A percentile compares a stretch with the other conserved stretches of the same genome.
phyloP scores from a whole-genome alignment of 2,888 invertebrate genomes.

The Punctoribates punctum region DNA sequence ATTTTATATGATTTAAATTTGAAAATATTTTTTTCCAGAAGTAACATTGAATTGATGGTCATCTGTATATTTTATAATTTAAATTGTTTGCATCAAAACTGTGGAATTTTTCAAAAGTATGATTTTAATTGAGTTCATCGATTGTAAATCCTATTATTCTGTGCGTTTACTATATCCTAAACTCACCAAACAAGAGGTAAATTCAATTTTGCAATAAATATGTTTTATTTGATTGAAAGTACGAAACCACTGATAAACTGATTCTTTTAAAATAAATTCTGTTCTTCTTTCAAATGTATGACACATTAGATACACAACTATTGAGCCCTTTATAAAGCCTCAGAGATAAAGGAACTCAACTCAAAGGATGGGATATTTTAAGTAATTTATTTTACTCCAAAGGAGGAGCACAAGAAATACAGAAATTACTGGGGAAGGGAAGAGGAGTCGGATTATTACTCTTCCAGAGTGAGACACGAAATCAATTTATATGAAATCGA shows the following conservation, averaged over 20 bases:
- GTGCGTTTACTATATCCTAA: neutral
- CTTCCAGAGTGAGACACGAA: neutral
- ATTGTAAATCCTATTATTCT: neutral
- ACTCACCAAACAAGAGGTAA: conserved; percentile 16
- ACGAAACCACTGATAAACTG: too few relatives aligned
- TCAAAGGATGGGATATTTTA: neutral
- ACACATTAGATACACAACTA: conserved; percentile 2
- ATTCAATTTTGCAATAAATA: conserved; percentile 23
- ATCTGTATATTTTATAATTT: too few relatives aligned
- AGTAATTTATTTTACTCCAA: conserved; percentile 3
- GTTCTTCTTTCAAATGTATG: neutral
- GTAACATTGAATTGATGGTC: too few relatives aligned
- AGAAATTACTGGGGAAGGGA: neutral
- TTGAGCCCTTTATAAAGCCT: neutral
- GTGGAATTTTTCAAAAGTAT: too few relatives aligned
- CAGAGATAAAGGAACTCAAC: neutral
- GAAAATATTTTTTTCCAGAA: too few relatives aligned
- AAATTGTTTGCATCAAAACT: too few relatives aligned
- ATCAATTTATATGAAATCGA: too few relatives aligned
- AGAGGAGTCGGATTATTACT: neutral
- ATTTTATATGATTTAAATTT: too few relatives aligned
- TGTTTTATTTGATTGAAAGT: conserved; percentile 6
- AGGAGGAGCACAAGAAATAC: neutral
- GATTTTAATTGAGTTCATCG: too few relatives aligned
- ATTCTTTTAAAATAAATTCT: neutral